Conservation (phyloP, 2,797 vertebrate genomes). For the Rhincodon typus region DNA sequence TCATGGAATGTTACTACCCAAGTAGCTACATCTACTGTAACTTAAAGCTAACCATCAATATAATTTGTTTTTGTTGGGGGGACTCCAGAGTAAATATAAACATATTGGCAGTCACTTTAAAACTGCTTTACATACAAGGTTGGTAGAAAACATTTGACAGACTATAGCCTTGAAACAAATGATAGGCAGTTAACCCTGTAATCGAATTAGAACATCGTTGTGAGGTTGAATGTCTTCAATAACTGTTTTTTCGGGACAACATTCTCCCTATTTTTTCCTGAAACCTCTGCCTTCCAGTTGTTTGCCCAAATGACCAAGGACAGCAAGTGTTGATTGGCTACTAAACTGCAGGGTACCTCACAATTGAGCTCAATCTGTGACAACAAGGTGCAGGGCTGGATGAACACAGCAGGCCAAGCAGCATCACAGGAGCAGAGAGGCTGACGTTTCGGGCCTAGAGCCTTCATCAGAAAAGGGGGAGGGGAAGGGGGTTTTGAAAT, state of each 20-base stretch:
- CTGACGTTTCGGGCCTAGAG: too few relatives aligned
- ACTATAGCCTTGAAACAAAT: slow-evolving; percentile 2
- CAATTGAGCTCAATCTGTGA: background rate
- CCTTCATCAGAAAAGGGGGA: too few relatives aligned
- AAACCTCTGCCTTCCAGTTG: background rate
- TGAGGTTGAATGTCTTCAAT: background rate
- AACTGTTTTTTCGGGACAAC: background rate
- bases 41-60: background rate
- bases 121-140: background rate
- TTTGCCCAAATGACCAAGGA: background rate
- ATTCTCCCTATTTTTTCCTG: background rate
- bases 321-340: background rate
- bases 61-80: background rate
- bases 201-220: background rate
- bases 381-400: too few relatives aligned
- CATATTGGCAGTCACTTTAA: background rate
- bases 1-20: background rate
- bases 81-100: background rate
- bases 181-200: background rate
- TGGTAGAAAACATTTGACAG: background rate
- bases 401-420: too few relatives aligned
- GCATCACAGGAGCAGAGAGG: too few relatives aligned
- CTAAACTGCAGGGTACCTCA: background rate
- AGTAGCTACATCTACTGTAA: background rate
- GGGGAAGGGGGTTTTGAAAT: too few relatives aligned